Conservation (phyloP, 2,888 invertebrate species). For the Electrophaes corylata region DNA sequence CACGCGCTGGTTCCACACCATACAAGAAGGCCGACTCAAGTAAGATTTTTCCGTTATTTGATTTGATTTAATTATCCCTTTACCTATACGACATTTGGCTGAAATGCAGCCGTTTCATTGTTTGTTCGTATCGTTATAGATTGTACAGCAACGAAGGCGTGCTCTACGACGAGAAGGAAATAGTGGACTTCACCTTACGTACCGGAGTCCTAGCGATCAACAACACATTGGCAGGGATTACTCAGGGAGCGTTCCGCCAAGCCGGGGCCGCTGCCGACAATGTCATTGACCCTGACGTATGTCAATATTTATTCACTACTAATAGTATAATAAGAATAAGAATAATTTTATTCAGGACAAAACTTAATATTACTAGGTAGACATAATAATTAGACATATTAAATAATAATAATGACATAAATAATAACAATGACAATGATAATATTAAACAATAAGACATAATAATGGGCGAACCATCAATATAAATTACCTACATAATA, state of each 20-base stretch:
- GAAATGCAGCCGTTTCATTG: not conserved
- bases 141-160: constrained; percentile 44
- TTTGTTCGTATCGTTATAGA: constrained; percentile 38
- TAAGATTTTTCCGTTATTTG: constrained; percentile 29
- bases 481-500: no score
- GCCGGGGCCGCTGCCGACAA: constrained; percentile 43
- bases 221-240: constrained; percentile 47
- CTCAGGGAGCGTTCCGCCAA: constrained; percentile 53
- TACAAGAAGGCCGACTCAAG: constrained; percentile 53
- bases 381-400: no score
- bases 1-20: constrained; percentile 79
- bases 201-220: constrained; percentile 47
- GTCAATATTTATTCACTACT: not conserved
- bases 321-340: no score
- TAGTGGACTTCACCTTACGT: constrained; percentile 48
- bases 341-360: no score
- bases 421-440: no score
- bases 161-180: constrained; percentile 36
- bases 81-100: no score
- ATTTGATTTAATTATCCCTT: no score
- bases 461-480: no score
- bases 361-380: no score
- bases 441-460: no score
- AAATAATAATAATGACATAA: no score
- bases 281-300: constrained; percentile 51